phyloP scores from a whole-genome alignment of 2,113 vertebrate genomes.

The Struthio camelus region DNA sequence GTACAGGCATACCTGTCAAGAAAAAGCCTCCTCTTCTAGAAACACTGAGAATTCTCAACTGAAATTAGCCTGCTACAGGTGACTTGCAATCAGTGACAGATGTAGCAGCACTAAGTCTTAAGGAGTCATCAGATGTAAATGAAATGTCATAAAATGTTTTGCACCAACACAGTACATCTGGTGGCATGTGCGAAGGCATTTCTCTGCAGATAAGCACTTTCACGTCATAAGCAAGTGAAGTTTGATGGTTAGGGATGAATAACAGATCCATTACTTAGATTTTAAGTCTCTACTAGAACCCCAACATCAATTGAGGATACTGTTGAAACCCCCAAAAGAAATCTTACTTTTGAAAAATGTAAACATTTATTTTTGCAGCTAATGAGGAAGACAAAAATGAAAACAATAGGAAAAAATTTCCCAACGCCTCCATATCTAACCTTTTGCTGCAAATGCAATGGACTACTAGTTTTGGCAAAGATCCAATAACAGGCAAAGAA shows the following conservation, averaged over 20 bases:
- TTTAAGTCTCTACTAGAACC: not conserved
- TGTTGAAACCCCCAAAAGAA: not conserved
- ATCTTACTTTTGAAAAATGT: not conserved
- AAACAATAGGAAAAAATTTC: not conserved
- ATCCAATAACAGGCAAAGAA: not conserved
- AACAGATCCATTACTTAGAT: not conserved
- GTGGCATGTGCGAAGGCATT: not conserved
- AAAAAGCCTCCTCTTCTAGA: not conserved
- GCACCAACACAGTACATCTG: not conserved
- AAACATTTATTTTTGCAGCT: not conserved
- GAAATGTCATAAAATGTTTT: not conserved
- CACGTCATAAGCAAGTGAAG: not conserved
- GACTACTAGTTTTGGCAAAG: not conserved
- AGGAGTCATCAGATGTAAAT: not conserved
- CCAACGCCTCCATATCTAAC: not conserved
- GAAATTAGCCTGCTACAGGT: not conserved
- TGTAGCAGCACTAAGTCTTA: not conserved
- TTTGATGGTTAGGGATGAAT: not conserved
- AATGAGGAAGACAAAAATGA: not conserved
- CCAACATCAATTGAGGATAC: not conserved
- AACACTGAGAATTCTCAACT: not conserved
- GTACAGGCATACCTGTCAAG: not conserved
- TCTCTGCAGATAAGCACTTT: not conserved
- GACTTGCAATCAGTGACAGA: not conserved
- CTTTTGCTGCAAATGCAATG: not conserved